Percentiles rank a stretch among this genome's conserved stretches.
Evolutionary conservation across 2,113 vertebrate species (phyloP).

Genomic region (Danionella cerebrum): DNA sequence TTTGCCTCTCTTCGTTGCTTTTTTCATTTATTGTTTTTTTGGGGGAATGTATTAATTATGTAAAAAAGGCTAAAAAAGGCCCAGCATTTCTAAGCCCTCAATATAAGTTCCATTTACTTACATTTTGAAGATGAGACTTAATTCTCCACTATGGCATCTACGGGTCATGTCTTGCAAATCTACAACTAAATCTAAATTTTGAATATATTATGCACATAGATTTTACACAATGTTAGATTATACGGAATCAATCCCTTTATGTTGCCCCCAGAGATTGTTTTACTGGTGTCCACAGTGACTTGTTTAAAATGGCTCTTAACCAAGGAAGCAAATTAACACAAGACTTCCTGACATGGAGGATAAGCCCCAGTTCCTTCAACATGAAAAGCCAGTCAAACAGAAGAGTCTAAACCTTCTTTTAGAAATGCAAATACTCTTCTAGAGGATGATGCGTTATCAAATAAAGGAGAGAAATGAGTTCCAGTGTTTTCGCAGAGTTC

Average conservation of each 20-base stretch:
- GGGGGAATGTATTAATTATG: too few relatives aligned
- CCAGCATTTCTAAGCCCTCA: too few relatives aligned
- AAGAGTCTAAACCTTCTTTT: constrained; percentile 28
- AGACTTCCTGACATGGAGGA: constrained; percentile 3
- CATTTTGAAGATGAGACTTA: too few relatives aligned
- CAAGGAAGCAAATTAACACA: neutral
- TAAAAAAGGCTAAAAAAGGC: too few relatives aligned
- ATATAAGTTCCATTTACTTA: too few relatives aligned
- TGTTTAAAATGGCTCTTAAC: constrained; percentile 26
- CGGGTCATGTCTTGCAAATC: too few relatives aligned
- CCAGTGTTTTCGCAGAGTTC: constrained; percentile 17
- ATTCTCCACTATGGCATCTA: too few relatives aligned
- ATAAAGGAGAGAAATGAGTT: constrained; percentile 30
- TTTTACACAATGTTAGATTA: neutral
- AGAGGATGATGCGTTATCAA: constrained; percentile 19
- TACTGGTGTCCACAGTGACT: neutral
- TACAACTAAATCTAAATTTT: too few relatives aligned
- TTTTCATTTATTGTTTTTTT: too few relatives aligned
- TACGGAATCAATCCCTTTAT: neutral
- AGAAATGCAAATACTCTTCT: constrained; percentile 1
- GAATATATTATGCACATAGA: too few relatives aligned
- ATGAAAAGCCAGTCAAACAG: constrained; percentile 11
- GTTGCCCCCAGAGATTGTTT: neutral
- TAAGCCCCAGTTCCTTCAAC: neutral
- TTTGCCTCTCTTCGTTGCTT: too few relatives aligned